phyloP scores from a whole-genome alignment of 2,797 vertebrate genomes.

The Acrocephalus scirpaceus region DNA sequence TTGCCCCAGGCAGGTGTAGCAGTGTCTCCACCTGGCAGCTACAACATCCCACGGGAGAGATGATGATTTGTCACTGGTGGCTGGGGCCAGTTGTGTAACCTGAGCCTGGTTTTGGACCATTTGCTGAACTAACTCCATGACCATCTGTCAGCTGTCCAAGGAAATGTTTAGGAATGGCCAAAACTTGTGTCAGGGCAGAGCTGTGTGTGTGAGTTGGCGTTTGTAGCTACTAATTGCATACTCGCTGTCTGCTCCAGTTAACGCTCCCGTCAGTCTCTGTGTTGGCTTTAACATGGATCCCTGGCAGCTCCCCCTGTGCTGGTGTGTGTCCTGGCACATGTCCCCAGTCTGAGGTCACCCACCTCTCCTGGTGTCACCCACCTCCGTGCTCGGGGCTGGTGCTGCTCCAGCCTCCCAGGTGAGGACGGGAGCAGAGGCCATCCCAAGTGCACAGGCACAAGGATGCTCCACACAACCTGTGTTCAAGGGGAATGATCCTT shows the following conservation, averaged over 20 bases:
- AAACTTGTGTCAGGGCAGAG: background rate
- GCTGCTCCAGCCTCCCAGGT: background rate
- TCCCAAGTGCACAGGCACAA: fast-evolving
- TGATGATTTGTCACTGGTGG: background rate
- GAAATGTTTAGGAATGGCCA: background rate
- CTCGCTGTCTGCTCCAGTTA: constrained; percentile 12
- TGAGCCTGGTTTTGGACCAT: background rate
- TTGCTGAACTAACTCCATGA: background rate
- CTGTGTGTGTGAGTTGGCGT: background rate
- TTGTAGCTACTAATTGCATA: background rate
- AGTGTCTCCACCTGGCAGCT: background rate
- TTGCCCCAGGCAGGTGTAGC: background rate
- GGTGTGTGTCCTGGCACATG: background rate
- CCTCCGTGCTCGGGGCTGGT: background rate
- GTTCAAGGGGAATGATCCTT: background rate
- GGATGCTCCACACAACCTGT: background rate
- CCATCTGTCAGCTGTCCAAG: background rate
- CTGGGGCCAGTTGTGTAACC: constrained; percentile 16
- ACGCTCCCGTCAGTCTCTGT: background rate
- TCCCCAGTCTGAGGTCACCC: background rate
- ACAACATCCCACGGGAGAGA: fast-evolving
- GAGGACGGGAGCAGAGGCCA: background rate
- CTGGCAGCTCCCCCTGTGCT: background rate
- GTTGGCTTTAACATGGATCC: background rate
- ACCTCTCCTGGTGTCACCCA: background rate